A percentile compares a stretch with the other conserved stretches of the same genome.
These are phyloP conservation scores for Hirtodrosophila trivittata DNA, from an alignment of 2,888 invertebrate genomes.

Conservation along the genomic window DNA sequence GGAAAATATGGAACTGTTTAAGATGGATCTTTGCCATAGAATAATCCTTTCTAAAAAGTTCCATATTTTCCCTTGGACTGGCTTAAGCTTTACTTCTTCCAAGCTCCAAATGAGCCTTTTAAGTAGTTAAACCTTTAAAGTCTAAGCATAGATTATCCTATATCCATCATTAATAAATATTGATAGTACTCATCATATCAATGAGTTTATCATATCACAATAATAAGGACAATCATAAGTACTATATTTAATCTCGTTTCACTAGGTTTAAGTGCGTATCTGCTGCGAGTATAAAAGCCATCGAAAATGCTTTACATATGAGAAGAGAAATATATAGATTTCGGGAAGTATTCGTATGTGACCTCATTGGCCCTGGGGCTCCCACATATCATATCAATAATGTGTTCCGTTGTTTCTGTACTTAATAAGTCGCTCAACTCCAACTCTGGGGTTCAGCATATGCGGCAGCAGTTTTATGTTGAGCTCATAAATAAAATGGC, in stretches of 20 bases:
- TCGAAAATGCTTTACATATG: conserved; percentile 26
- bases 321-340: conserved; percentile 23
- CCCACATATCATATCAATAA: conserved; percentile 64
- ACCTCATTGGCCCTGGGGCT: conserved; percentile 11
- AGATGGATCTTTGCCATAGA: too few species aligned
- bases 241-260: conserved; percentile 10
- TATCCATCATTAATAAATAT: too few species aligned
- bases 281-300: conserved; percentile 26
- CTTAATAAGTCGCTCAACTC: conserved; percentile 69
- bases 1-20: too few species aligned
- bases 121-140: too few species aligned
- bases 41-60: too few species aligned
- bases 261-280: conserved; percentile 12
- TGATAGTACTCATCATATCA: too few species aligned
- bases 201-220: conserved; percentile 6
- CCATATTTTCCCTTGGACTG: too few species aligned
- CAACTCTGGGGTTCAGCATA: conserved; percentile 56
- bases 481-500: conserved; percentile 72
- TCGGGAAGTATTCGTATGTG: conserved; percentile 19
- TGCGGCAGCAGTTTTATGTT: conserved; percentile 69
- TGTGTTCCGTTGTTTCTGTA: conserved; percentile 57
- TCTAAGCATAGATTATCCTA: too few species aligned
- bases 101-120: too few species aligned
- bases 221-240: conserved; percentile 21
- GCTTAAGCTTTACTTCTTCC: too few species aligned